These are phyloP conservation scores for Rotaria socialis DNA, from an alignment of 2,888 invertebrate genomes.

Conservation along the genomic window DNA sequence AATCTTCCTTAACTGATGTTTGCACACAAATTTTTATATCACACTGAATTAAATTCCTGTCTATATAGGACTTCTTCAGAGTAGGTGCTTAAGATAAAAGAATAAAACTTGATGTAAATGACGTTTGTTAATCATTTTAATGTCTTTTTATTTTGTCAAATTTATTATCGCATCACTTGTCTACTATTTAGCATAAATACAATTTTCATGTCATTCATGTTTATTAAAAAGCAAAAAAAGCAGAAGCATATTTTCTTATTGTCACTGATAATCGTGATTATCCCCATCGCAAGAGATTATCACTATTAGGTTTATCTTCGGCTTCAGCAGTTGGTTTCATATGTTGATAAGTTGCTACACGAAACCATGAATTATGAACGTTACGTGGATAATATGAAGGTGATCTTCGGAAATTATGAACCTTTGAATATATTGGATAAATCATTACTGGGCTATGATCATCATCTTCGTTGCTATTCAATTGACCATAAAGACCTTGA, in stretches of 20 bases:
- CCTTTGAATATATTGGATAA: background rate
- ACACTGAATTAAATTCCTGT: background rate
- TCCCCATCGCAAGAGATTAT: background rate
- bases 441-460: background rate
- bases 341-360: slow-evolving; percentile 3
- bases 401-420: background rate
- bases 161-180: background rate
- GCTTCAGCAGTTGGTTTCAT: background rate
- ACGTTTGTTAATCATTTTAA: background rate
- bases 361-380: background rate
- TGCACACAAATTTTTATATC: no score
- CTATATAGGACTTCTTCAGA: background rate
- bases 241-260: background rate
- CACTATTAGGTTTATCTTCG: background rate
- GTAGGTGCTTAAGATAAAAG: no score
- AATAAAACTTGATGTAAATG: background rate
- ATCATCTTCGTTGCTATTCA: background rate
- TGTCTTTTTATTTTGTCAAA: background rate
- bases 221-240: background rate
- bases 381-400: background rate
- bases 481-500: background rate
- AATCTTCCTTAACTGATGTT: no score
- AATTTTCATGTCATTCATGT: background rate
- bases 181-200: background rate
- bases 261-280: background rate